Base-by-base conservation (phyloP, 2,797 vertebrate species). In the Sebastes itinus region DNA sequence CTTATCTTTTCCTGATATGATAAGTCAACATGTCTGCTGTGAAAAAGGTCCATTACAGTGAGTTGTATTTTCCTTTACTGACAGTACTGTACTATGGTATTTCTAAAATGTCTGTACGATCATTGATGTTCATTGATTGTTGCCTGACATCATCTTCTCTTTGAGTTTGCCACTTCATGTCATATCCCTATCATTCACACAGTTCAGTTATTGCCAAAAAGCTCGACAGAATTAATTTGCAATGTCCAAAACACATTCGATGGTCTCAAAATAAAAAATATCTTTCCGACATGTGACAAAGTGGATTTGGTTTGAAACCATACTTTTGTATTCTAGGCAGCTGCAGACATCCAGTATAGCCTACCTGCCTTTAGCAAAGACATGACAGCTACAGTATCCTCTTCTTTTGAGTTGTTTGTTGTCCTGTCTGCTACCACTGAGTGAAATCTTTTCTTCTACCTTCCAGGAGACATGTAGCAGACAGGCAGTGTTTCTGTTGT, bases 321-420 rank as follows among this genome's bases (percentile, higher is more conserved):
- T 10, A n/a, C 28, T 38, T 30, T 10, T 67, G n/a, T 73, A 56
- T 64, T 67, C 10, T 14, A 14, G 30, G 27, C 67, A 73, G 27
- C 35, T 69, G 28, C 49, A 46, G 38, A 38, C 52, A 62, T 49
- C 13, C 60, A 69, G 12, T 46, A 12, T 3, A 46, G 42, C 16
- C 42, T 14, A 59, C 12, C 38, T 69, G n/a, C 65, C 35, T 69
- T 58, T 14, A 38, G 30, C 27, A 38, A 72, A 72, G 54, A 70
- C 70, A 75, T 60, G 75, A 80, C 77, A 65, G 38, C 64, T 27
- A 23, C 35, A 65, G 49, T 52, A 30, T 71, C 49, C 27, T 55
- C 6, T 62, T 54, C 38, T 54, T 64, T 42, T 59, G n/a, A 75
- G 35, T 52, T 46, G 71, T 54, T 82, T 68, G 33, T 78, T 75